Base-by-base conservation (phyloP, 2,113 vertebrate species). In the Pachypanchax playfairii region DNA sequence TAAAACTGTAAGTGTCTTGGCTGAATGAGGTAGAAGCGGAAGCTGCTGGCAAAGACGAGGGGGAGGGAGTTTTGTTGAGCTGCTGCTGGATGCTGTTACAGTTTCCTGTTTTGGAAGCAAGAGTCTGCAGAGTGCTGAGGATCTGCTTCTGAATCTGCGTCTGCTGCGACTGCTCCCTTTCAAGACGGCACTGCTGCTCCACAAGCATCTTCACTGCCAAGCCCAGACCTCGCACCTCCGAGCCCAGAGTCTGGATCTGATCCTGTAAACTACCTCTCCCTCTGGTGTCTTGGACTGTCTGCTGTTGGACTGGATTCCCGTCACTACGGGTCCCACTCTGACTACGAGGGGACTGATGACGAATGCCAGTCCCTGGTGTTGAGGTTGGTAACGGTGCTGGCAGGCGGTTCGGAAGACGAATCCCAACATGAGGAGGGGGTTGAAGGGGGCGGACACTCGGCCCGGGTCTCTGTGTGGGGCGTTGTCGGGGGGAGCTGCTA, bases 71-170 rank as follows among this genome's bases (percentile, higher is more conserved):
- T 80, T 85, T 87, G 73, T 33, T 74, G 52, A 76, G 0, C 33
- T 77, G 83, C 14, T 80, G 83, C 1, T 68, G 83, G 24, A 75
- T 61, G 65, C 69, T 61, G 50, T 76, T 70, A 72, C 86, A 82
- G 2, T 62, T 61, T 29, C 68, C 80, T 7, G 90, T 13, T 0
- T 89, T 90, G 55, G 90, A 80, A 42, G 89, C 75, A 1, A 95
- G 75, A 65, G 78, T 89, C 84, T 94, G 94, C 25, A 95, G 88
- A 0, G 87, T 91, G 84, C 85, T 73, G 56, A 96, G 89, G 71
- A 95, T 90, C 82, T 95, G 93, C 60, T 91, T 93, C 84, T 95
- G 94, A 71, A 94, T 85, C 35, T 87, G 88, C 2, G 94, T 94
- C 83, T 94, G 94, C 53, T 93, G 92, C 4, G 67, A 80, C 77